phyloP scores from a whole-genome alignment of 1,140 invertebrate species.

The Zaprionus ghesquierei region DNA sequence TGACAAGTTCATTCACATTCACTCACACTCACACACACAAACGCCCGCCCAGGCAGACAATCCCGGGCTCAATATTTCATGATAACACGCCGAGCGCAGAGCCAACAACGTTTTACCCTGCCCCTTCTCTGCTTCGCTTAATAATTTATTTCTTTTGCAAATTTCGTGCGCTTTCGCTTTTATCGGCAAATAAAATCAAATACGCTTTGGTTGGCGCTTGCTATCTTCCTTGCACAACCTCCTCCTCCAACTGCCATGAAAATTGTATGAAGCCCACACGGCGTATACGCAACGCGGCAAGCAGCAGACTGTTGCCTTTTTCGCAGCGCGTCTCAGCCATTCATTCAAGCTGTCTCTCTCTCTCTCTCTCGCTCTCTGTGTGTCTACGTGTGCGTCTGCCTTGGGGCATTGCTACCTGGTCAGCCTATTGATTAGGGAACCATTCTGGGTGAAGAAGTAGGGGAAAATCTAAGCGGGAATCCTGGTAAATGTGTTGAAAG shows the following conservation, averaged over 20 bases:
- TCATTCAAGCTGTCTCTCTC: too few relatives aligned
- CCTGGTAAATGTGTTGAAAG: background rate
- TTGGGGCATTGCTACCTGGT: background rate
- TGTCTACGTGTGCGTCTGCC: constrained; percentile 8
- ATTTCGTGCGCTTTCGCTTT: constrained; percentile 57
- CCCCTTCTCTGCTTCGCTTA: constrained; percentile 28
- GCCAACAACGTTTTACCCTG: background rate
- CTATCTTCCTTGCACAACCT: background rate
- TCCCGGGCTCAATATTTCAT: constrained; percentile 65
- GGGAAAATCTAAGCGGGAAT: background rate
- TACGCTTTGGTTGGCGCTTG: constrained; percentile 9
- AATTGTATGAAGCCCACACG: constrained; percentile 15
- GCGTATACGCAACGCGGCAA: constrained; percentile 5
- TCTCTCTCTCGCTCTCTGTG: background rate
- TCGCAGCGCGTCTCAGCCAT: background rate
- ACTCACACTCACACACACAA: background rate
- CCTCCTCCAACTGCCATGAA: constrained; percentile 6
- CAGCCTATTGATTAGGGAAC: background rate
- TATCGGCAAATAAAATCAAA: constrained; percentile 74
- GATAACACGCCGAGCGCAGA: constrained; percentile 47
- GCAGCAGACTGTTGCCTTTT: constrained; percentile 1
- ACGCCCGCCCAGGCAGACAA: constrained; percentile 6
- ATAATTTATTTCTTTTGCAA: constrained; percentile 76
- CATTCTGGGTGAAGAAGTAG: background rate
- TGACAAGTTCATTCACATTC: constrained; percentile 69